These are phyloP conservation scores for Tachycineta bicolor DNA, from an alignment of 2,113 vertebrate genomes.

Conservation along the genomic window DNA sequence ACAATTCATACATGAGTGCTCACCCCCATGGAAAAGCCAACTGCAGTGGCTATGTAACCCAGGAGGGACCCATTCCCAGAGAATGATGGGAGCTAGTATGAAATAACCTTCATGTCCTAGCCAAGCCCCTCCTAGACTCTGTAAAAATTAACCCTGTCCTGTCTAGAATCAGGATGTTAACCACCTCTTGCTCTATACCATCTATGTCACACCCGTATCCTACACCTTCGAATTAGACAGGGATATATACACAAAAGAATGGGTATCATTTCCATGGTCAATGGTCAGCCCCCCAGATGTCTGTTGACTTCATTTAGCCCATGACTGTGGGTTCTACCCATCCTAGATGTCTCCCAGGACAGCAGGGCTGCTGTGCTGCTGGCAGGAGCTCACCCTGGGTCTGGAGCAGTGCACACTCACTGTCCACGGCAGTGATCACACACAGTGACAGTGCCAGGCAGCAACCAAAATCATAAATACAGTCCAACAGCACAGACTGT, in stretches of 20 bases:
- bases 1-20: not conserved
- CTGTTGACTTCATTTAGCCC: not conserved
- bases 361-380: not conserved
- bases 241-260: not conserved
- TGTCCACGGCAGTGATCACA: not conserved
- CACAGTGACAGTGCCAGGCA: not conserved
- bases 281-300: not conserved
- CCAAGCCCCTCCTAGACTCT: not conserved
- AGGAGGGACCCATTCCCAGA: not conserved
- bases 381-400: accelerated
- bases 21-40: not conserved
- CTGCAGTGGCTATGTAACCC: not conserved
- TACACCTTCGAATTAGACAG: not conserved
- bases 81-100: not conserved
- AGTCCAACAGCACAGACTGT: not conserved
- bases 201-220: accelerated
- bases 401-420: not conserved
- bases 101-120: not conserved
- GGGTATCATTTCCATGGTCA: not conserved
- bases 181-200: not conserved
- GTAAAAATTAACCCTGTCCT: not conserved
- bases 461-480: not conserved
- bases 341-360: not conserved
- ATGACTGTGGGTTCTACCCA: not conserved
- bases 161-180: not conserved